Evolutionary conservation across 2,888 invertebrate genomes (phyloP).

Genomic region (Trichogramma evanescens): DNA sequence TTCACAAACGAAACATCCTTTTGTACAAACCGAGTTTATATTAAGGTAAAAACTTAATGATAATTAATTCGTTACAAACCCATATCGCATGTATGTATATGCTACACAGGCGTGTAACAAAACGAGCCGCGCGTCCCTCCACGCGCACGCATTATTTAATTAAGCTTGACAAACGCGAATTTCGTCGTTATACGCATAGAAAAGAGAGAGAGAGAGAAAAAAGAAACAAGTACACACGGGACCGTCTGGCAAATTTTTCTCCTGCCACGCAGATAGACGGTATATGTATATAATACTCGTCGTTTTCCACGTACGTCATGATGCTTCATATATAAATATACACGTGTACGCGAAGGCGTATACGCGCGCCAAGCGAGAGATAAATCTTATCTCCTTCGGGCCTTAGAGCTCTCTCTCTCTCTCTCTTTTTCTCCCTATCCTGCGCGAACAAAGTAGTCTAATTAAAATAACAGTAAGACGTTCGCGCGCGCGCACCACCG

Average conservation of each 20-base stretch:
- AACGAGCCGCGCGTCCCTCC: conserved; percentile 14
- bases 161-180: conserved; percentile 6
- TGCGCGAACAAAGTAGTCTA: conserved; percentile 30
- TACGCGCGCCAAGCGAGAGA: not conserved
- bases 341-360: too few species aligned
- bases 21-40: too few species aligned
- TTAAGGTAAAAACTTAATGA: conserved; percentile 14
- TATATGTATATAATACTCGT: too few species aligned
- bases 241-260: not conserved
- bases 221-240: not conserved
- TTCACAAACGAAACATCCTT: too few species aligned
- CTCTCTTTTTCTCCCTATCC: conserved; percentile 11
- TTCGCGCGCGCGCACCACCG: conserved; percentile 1
- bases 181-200: conserved; percentile 7
- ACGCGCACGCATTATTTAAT: conserved; percentile 14
- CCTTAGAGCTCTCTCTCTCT: conserved; percentile 5
- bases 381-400: conserved; percentile 25
- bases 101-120: not conserved
- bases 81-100: not conserved
- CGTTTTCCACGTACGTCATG: too few species aligned
- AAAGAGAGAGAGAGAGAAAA: not conserved
- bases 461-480: conserved; percentile 32
- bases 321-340: too few species aligned
- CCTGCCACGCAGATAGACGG: not conserved
- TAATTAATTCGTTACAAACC: conserved; percentile 20